phyloP scores from a whole-genome alignment of 2,113 vertebrate genomes.

The Paradoxurus hermaphroditus region DNA sequence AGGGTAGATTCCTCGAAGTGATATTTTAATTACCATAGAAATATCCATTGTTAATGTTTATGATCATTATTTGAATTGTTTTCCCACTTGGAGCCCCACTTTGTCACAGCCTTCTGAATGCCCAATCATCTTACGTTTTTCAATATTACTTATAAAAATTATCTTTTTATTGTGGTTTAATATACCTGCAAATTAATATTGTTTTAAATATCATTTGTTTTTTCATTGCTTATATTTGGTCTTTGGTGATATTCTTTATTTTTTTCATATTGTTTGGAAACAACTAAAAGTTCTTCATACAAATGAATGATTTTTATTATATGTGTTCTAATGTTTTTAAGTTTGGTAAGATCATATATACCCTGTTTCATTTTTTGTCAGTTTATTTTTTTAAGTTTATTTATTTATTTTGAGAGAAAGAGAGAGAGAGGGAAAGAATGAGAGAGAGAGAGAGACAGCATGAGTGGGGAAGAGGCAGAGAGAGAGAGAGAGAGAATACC shows the following conservation, averaged over 20 bases:
- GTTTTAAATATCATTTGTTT: neutral
- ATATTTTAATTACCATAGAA: neutral
- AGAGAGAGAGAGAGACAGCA: too few species aligned
- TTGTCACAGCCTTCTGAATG: neutral
- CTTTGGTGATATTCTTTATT: neutral
- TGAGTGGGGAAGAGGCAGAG: too few species aligned
- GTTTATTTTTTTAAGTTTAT: neutral
- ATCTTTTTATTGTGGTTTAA: neutral
- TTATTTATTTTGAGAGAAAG: too few species aligned
- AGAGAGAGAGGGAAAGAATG: too few species aligned
- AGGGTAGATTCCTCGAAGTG: neutral
- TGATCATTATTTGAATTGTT: neutral
- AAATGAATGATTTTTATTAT: neutral
- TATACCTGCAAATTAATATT: neutral
- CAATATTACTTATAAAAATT: neutral
- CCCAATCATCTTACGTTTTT: neutral
- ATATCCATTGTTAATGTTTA: neutral
- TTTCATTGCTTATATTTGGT: neutral
- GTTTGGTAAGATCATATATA: neutral
- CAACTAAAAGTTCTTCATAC: neutral
- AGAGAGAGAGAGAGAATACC: too few species aligned
- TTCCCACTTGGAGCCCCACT: neutral
- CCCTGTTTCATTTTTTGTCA: neutral
- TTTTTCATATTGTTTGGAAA: neutral
- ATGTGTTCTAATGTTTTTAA: neutral